Base-by-base conservation (phyloP, 2,113 vertebrate species). In the Chionis minor region DNA sequence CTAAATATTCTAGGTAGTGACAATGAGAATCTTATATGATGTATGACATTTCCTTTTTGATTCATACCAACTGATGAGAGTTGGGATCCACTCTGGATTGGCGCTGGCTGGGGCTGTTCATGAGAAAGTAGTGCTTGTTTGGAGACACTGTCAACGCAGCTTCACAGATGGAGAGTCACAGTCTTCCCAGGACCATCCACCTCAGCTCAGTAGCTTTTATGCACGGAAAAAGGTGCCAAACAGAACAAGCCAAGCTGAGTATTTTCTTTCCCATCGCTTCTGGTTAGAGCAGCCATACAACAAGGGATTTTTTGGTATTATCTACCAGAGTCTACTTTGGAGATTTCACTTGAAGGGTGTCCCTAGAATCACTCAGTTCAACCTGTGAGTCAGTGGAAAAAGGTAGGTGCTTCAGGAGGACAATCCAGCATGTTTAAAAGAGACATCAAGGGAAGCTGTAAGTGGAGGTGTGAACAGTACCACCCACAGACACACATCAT, bases 91-190 rank as follows among this genome's bases (percentile, higher is more conserved):
- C 32, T 98, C 97, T 2, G 98, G 98, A 66, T 95, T 97, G 2
- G 98, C 97, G 38, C 90, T 98, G 81, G 97, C 98, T 59, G 98
- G 98, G 32, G 98, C 98, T 15, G 98, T 98, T 38, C 98, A 98
- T 38, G 97, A 99, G 70, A 99, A 99, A 98, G 5, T 98, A 98
- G 88, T 97, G 91, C 73, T 97, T 98, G 77, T 98, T 99, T 96
- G 98, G 98, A 52, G 98, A 99, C 82, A 97, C 98, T 5, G 98
- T 98, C 63, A 99, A 99, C 88, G 98, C 97, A 20, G 98, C 98
- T 59, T 98, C 98, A 27, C 94, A 97, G 51, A 98, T 96, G 98
- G 98, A 99, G 92, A 98, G 98, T 61, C 98, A 98, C 4, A 98
- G 98, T 20, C 66, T 98, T 81, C 98, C 98, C 12, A 96, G 98